phyloP scores from a whole-genome alignment of 2,888 invertebrate genomes.

The Phengaris alcon region DNA sequence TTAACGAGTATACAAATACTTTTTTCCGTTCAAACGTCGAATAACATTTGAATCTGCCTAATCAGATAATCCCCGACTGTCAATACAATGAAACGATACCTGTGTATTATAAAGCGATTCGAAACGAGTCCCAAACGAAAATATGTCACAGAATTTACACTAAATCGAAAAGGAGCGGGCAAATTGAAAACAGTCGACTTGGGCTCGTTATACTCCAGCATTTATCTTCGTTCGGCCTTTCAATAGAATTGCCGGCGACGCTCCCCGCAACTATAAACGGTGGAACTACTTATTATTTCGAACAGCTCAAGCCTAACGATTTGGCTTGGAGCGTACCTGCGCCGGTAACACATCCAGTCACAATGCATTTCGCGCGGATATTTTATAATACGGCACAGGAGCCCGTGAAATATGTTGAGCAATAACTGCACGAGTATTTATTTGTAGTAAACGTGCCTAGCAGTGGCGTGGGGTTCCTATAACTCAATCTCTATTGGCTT shows the following conservation, averaged over 20 bases:
- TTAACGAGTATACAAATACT: no score
- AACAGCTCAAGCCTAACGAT: slow-evolving; percentile 72
- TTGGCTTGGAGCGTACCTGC: slow-evolving; percentile 66
- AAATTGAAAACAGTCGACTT: slow-evolving; percentile 77
- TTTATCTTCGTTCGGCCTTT: slow-evolving; percentile 77
- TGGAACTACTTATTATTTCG: slow-evolving; percentile 75
- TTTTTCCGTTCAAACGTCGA: not conserved
- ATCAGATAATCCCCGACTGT: not conserved
- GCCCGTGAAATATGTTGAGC: slow-evolving; percentile 1
- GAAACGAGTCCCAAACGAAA: slow-evolving; percentile 29
- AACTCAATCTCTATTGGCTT: no score
- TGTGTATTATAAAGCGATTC: slow-evolving; percentile 29
- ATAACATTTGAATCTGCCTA: not conserved
- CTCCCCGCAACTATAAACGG: slow-evolving; percentile 71
- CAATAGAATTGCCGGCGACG: slow-evolving; percentile 73
- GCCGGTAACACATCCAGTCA: slow-evolving; percentile 33
- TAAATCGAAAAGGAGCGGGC: slow-evolving; percentile 62
- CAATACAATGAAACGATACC: not conserved
- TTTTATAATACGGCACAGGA: not conserved
- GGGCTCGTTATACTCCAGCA: slow-evolving; percentile 72
- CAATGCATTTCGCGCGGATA: not conserved
- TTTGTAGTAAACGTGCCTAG: not conserved
- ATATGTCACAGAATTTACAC: slow-evolving; percentile 56
- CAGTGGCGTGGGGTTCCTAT: no score
- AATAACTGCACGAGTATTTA: not conserved